Evolutionary conservation across 2,113 vertebrate genomes (phyloP).

Genomic region (Corythornis madagascariensis): DNA sequence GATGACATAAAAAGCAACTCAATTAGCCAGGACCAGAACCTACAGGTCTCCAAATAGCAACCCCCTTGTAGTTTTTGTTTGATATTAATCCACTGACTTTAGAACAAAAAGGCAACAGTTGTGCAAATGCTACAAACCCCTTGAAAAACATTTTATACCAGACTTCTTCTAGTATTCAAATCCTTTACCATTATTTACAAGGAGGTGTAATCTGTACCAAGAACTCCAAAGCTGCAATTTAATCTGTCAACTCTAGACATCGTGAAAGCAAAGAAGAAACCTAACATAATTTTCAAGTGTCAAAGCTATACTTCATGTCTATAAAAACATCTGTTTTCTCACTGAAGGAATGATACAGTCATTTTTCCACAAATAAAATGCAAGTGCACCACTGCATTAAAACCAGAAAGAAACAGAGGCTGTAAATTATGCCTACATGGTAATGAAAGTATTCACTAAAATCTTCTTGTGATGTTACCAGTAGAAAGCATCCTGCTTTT

Average conservation of each 20-base stretch:
- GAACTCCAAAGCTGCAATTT: neutral
- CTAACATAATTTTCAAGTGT: neutral
- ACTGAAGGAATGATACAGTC: fast-evolving
- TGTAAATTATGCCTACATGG: fast-evolving
- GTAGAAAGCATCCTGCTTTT: neutral
- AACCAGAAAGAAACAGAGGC: neutral
- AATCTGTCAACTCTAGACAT: neutral
- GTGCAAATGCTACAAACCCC: neutral
- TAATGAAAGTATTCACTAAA: neutral
- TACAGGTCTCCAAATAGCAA: neutral
- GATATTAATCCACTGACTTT: neutral
- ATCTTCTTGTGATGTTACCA: neutral
- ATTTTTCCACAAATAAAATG: neutral
- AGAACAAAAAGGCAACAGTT: neutral
- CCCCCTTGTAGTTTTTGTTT: neutral
- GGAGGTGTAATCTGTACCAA: neutral
- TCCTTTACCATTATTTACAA: neutral
- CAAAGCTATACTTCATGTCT: neutral
- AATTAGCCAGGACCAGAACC: neutral
- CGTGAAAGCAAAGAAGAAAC: neutral
- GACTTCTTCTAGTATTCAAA: neutral
- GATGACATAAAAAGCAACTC: neutral
- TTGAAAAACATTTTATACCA: neutral
- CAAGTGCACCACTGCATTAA: neutral
- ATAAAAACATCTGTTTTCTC: neutral